Conservation (phyloP, 2,888 invertebrate genomes). For the Lacanobia oleracea region DNA sequence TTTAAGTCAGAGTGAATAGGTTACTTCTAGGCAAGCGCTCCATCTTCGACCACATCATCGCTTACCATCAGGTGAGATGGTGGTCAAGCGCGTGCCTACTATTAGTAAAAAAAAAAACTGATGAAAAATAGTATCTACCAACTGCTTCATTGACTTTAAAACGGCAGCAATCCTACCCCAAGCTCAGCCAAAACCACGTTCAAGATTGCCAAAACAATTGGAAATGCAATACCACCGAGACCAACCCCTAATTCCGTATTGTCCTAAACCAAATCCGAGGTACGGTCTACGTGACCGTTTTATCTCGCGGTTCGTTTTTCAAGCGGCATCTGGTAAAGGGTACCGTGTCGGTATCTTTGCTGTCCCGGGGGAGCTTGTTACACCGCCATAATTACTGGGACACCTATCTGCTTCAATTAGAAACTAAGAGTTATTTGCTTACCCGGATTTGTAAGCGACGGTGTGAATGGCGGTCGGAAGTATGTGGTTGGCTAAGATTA, state of each 20-base stretch:
- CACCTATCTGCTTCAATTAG: conserved; percentile 87
- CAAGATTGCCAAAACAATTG: conserved; percentile 6
- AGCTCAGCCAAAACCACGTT: not conserved
- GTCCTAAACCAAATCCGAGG: conserved; percentile 47
- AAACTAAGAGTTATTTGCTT: conserved; percentile 78
- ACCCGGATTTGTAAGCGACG: conserved; percentile 66
- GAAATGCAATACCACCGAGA: not conserved
- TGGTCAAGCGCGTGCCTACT: too few relatives aligned
- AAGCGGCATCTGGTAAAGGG: conserved; percentile 73
- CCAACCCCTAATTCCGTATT: conserved; percentile 25
- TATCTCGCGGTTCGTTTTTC: conserved; percentile 77
- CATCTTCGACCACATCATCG: too few relatives aligned
- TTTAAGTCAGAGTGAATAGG: too few relatives aligned
- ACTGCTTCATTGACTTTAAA: too few relatives aligned
- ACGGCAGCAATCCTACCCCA: too few relatives aligned
- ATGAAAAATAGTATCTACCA: too few relatives aligned
- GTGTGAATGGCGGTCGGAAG: conserved; percentile 51
- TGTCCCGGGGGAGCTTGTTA: conserved; percentile 84
- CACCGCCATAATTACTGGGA: conserved; percentile 83
- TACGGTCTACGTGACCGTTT: conserved; percentile 47
- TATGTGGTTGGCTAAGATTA: conserved; percentile 33
- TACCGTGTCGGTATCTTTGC: conserved; percentile 66
- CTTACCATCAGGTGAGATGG: too few relatives aligned
- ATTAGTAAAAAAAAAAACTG: too few relatives aligned
- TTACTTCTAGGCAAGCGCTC: too few relatives aligned